Conservation (phyloP, 2,113 vertebrate species). For the Xyrauchen texanus region DNA sequence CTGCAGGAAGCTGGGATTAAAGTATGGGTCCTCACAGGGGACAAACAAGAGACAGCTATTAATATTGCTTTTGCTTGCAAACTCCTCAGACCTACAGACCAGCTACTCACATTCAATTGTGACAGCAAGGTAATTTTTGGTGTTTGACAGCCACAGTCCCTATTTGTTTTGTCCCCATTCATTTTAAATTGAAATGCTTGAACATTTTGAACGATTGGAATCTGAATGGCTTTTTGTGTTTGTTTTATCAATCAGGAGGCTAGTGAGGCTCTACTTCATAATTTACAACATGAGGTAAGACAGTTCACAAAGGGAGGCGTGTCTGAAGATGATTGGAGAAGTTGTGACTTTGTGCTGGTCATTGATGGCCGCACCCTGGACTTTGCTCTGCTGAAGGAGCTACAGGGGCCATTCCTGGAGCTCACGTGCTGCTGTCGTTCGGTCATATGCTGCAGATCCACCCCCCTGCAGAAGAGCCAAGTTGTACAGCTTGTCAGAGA, state of each 20-base stretch:
- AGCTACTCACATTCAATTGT: conserved; percentile 79
- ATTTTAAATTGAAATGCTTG: no score
- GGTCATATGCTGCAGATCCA: conserved; percentile 84
- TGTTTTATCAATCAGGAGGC: conserved; percentile 72
- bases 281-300: conserved; percentile 72
- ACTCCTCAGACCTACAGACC: conserved; percentile 79
- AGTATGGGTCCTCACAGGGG: conserved; percentile 94
- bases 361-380: conserved; percentile 82
- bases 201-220: no score
- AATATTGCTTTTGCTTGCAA: conserved; percentile 89
- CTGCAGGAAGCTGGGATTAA: conserved; percentile 87
- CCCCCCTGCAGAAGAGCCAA: conserved; percentile 85
- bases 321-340: not conserved
- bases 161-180: no score
- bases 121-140: conserved; percentile 74
- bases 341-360: conserved; percentile 70
- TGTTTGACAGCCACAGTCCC: no score
- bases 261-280: conserved; percentile 76
- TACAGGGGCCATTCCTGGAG: conserved; percentile 75
- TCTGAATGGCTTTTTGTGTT: no score
- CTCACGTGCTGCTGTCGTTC: conserved; percentile 74
- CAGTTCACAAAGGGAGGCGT: conserved; percentile 4
- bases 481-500: conserved; percentile 77
- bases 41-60: conserved; percentile 93
- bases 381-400: conserved; percentile 74